A percentile compares a stretch with the other conserved stretches of the same genome.
Evolutionary conservation across 2,797 vertebrate genomes (phyloP).

Genomic region (Schizopygopsis pylzovi): DNA sequence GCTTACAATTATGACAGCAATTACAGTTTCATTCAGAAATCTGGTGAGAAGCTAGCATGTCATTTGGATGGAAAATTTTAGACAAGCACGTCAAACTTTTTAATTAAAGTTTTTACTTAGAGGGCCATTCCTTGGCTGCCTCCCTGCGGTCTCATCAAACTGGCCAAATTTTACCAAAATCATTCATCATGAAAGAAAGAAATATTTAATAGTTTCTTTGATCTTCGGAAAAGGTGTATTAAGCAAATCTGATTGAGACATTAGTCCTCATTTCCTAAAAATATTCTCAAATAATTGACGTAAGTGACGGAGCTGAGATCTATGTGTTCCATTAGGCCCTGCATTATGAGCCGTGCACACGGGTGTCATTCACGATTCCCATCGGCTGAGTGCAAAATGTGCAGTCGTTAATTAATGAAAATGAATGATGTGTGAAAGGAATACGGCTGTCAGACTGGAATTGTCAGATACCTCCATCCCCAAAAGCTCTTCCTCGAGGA

Average conservation of each 20-base stretch:
- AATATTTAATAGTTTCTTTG: conserved; percentile 57
- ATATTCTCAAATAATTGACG: conserved; percentile 60
- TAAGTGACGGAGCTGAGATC: conserved; percentile 53
- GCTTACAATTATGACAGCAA: conserved; percentile 12
- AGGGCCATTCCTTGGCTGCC: background rate
- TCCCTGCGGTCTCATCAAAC: conserved; percentile 46
- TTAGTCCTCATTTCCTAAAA: conserved; percentile 68
- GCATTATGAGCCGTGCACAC: conserved; percentile 43
- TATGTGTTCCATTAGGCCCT: conserved; percentile 52
- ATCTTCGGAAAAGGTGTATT: conserved; percentile 63
- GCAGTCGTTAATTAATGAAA: conserved; percentile 25
- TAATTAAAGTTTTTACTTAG: conserved; percentile 44
- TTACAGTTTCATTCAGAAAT: background rate
- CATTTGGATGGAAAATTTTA: conserved; percentile 31
- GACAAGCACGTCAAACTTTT: conserved; percentile 39
- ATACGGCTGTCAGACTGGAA: background rate
- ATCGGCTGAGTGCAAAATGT: conserved; percentile 17
- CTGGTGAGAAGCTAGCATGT: conserved; percentile 8
- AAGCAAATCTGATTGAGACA: conserved; percentile 55
- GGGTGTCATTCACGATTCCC: conserved; percentile 48
- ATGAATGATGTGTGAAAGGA: conserved; percentile 43
- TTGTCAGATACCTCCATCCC: conserved; percentile 8
- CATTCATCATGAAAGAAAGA: conserved; percentile 44
- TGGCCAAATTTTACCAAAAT: conserved; percentile 43
- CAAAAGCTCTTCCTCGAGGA: background rate